Evolutionary conservation across 1,140 invertebrate genomes (phyloP).

Genomic region (Zaprionus ornatus): DNA sequence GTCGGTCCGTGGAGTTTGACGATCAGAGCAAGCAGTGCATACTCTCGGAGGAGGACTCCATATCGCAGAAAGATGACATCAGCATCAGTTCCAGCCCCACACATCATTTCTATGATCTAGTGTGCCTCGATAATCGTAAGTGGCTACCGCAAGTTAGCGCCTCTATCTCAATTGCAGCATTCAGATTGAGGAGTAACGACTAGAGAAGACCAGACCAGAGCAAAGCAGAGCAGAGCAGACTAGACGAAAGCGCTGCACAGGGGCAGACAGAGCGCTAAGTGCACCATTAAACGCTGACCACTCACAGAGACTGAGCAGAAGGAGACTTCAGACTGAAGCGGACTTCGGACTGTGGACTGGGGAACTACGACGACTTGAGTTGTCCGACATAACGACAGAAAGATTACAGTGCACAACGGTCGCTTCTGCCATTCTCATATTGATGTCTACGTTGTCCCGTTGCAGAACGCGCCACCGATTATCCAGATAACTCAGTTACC

Average conservation of each 20-base stretch:
- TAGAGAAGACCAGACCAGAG: background rate
- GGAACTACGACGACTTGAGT: slow-evolving; percentile 4
- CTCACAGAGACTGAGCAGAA: slow-evolving; percentile 12
- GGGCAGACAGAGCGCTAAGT: slow-evolving; percentile 42
- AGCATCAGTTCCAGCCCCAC: slow-evolving; percentile 91
- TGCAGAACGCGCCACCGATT: slow-evolving; percentile 91
- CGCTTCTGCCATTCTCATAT: slow-evolving; percentile 39
- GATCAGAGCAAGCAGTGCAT: slow-evolving; percentile 93
- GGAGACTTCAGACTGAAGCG: slow-evolving; percentile 23
- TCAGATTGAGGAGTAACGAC: background rate
- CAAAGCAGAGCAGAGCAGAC: background rate
- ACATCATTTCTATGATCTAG: slow-evolving; percentile 93
- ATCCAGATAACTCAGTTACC: slow-evolving; percentile 92
- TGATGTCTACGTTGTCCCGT: slow-evolving; percentile 61
- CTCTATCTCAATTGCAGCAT: slow-evolving; percentile 29
- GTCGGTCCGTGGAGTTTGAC: slow-evolving; percentile 95
- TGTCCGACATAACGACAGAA: slow-evolving; percentile 55
- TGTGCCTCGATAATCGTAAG: slow-evolving; percentile 94
- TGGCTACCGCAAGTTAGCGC: slow-evolving; percentile 77
- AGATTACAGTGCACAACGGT: slow-evolving; percentile 66
- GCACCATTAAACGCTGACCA: slow-evolving; percentile 51
- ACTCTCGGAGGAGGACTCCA: slow-evolving; percentile 94
- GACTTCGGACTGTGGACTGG: slow-evolving; percentile 1
- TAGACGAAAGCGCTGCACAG: slow-evolving; percentile 2
- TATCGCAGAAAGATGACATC: slow-evolving; percentile 93